These are phyloP conservation scores for Agrochola circellaris DNA, from an alignment of 2,888 invertebrate genomes.

Conservation along the genomic window DNA sequence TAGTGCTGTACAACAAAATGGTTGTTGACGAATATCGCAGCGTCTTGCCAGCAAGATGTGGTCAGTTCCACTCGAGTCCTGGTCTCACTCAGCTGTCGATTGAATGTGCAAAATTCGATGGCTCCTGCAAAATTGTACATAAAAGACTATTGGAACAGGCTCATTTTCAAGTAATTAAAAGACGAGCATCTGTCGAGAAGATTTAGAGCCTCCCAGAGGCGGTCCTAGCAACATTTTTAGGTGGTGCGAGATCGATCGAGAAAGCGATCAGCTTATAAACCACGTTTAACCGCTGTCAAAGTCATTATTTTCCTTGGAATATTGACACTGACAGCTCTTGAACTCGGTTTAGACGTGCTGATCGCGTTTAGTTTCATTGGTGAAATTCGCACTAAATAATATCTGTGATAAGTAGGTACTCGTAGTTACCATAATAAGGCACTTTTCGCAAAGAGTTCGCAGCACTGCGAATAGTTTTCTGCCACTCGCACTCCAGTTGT, in stretches of 20 bases:
- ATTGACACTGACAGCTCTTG: too few species aligned
- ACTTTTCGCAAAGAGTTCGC: conserved; percentile 77
- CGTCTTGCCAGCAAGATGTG: conserved; percentile 84
- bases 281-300: too few species aligned
- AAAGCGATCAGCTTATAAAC: too few species aligned
- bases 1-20: conserved; percentile 82
- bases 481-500: conserved; percentile 79
- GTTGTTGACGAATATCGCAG: conserved; percentile 84
- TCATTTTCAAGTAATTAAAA: not conserved
- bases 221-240: not conserved
- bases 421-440: conserved; percentile 81
- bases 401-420: not conserved
- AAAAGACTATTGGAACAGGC: not conserved
- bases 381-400: too few species aligned
- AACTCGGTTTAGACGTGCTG: too few species aligned
- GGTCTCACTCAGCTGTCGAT: conserved; percentile 83
- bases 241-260: not conserved
- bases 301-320: too few species aligned
- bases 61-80: conserved; percentile 83
- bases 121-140: conserved; percentile 70
- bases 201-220: not conserved
- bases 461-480: conserved; percentile 74
- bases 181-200: not conserved
- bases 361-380: too few species aligned
- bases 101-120: conserved; percentile 81